These are phyloP conservation scores for Pelecanus crispus DNA, from an alignment of 2,113 vertebrate species.

Conservation along the genomic window DNA sequence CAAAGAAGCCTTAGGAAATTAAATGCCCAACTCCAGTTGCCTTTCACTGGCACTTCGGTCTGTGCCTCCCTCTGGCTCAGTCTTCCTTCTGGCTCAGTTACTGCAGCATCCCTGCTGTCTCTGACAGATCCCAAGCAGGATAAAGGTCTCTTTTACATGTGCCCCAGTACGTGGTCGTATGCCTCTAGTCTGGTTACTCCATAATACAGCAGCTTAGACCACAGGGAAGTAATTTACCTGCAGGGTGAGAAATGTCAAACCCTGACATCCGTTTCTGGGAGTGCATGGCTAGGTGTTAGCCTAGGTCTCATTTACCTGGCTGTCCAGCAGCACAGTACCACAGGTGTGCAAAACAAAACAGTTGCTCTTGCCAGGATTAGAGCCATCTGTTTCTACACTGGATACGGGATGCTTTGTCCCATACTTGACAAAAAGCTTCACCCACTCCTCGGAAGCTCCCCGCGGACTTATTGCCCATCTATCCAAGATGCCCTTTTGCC, in stretches of 20 bases:
- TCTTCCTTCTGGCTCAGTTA: not conserved
- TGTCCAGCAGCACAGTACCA: not conserved
- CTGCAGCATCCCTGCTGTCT: not conserved
- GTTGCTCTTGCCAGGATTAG: not conserved
- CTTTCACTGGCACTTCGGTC: not conserved
- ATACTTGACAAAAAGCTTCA: not conserved
- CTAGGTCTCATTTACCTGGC: not conserved
- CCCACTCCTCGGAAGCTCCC: not conserved
- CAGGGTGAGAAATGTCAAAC: not conserved
- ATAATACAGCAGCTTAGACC: not conserved
- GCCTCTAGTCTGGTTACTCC: not conserved
- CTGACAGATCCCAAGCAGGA: too few relatives aligned
- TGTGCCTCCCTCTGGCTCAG: not conserved
- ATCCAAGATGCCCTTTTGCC: not conserved
- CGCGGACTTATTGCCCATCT: not conserved
- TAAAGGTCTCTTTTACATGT: not conserved
- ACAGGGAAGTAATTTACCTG: not conserved
- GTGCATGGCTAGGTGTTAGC: not conserved
- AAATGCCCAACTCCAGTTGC: not conserved
- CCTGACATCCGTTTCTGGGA: not conserved
- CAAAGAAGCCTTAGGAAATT: not conserved
- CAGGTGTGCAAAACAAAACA: not conserved
- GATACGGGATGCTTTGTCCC: not conserved
- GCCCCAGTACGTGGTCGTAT: fast-evolving
- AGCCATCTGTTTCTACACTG: not conserved